A percentile compares a stretch with the other conserved stretches of the same genome.
phyloP scores from a whole-genome alignment of 2,113 vertebrate species.

The Paradisaea rubra region DNA sequence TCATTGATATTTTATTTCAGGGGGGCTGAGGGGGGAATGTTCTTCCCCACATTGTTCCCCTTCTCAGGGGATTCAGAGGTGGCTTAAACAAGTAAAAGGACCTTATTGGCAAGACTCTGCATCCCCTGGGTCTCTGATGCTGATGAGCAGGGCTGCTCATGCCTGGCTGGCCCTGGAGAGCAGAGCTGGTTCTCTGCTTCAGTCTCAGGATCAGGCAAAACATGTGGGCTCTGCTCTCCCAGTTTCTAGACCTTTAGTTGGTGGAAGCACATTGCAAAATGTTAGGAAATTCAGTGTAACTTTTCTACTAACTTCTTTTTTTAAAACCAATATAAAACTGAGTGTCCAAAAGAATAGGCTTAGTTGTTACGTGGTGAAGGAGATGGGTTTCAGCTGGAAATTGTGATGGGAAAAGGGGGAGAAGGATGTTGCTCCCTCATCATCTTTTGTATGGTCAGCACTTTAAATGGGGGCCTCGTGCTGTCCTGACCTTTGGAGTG shows the following conservation, averaged over 20 bases:
- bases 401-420: conserved; percentile 10
- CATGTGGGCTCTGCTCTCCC: not conserved
- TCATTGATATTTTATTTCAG: conserved; percentile 35
- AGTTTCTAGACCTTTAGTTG: not conserved
- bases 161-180: not conserved
- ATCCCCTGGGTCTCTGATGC: not conserved
- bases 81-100: conserved; percentile 12
- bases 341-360: conserved; percentile 1
- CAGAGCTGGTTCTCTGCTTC: conserved; percentile 53
- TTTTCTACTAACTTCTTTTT: conserved; percentile 30
- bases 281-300: conserved; percentile 4
- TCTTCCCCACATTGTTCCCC: conserved; percentile 31
- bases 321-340: not conserved
- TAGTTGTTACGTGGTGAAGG: not conserved
- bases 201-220: not conserved
- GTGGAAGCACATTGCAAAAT: not conserved
- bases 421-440: conserved; percentile 16
- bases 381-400: not conserved
- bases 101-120: not conserved
- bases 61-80: conserved; percentile 40
- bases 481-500: not conserved
- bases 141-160: not conserved
- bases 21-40: not conserved
- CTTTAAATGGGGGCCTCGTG: conserved; percentile 15
- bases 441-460: conserved; percentile 20